phyloP scores from a whole-genome alignment of 2,797 vertebrate species.

The Danio aesculapii region DNA sequence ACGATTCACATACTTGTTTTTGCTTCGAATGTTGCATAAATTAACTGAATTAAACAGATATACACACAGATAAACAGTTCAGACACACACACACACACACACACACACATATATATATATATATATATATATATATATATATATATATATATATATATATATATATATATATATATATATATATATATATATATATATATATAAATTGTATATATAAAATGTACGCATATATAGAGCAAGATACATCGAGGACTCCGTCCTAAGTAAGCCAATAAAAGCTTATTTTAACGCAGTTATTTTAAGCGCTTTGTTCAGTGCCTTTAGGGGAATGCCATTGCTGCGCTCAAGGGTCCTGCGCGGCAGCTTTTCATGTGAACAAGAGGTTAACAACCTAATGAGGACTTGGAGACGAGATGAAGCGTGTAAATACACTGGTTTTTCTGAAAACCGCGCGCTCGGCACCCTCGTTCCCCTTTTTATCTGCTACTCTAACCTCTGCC shows the following conservation, averaged over 20 bases:
- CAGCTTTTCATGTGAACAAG: constrained; percentile 83
- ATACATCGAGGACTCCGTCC: neutral
- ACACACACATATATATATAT: no score
- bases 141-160: no score
- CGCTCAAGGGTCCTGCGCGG: constrained; percentile 77
- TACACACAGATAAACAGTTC: no score
- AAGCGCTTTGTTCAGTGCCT: constrained; percentile 79
- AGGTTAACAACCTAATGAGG: constrained; percentile 89
- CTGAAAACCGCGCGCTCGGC: constrained; percentile 74
- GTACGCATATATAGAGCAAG: neutral
- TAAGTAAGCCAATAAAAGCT: constrained; percentile 55
- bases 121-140: no score
- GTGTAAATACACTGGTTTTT: constrained; percentile 82
- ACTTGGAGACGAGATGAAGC: constrained; percentile 85
- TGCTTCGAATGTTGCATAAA: no score
- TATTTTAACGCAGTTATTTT: constrained; percentile 78
- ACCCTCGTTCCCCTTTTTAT: constrained; percentile 76
- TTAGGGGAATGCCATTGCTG: constrained; percentile 81
- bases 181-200: no score
- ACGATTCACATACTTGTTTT: no score
- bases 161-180: no score
- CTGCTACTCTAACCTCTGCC: constrained; percentile 86
- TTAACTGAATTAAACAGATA: no score
- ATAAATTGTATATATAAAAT: neutral
- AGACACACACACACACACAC: no score